Evolutionary conservation across 2,113 vertebrate species (phyloP).

Genomic region (Mus musculus): DNA sequence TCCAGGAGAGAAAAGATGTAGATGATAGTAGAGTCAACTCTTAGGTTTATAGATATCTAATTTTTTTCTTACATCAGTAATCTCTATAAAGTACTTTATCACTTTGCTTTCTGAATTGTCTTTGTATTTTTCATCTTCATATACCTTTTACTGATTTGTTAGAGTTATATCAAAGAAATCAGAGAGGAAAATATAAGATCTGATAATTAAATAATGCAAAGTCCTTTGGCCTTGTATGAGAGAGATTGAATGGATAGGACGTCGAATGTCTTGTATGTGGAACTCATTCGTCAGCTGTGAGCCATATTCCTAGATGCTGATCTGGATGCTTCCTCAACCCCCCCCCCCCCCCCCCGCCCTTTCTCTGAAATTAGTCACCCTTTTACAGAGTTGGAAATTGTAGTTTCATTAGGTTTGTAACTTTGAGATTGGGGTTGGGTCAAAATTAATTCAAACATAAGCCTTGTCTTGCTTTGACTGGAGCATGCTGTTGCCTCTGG

Average conservation of each 20-base stretch:
- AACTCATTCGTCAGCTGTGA: neutral
- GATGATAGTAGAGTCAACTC: neutral
- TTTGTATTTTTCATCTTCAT: neutral
- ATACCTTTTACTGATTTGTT: neutral
- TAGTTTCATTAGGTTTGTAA: too few relatives aligned
- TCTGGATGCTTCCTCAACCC: too few relatives aligned
- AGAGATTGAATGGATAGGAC: neutral
- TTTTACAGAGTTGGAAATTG: too few relatives aligned
- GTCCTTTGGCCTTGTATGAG: neutral
- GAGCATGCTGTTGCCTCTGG: neutral
- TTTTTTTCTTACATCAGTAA: neutral
- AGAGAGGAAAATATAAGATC: neutral
- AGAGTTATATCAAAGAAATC: neutral
- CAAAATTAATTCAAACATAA: too few relatives aligned
- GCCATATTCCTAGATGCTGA: neutral
- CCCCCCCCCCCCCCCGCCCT: accelerated
- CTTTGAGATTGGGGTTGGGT: too few relatives aligned
- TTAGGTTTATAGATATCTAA: neutral
- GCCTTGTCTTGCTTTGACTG: neutral
- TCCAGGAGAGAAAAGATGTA: neutral
- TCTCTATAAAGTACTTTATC: neutral
- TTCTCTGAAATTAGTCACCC: too few relatives aligned
- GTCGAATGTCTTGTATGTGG: neutral
- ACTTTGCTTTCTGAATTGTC: conserved; percentile 27
- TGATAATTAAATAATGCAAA: neutral